phyloP scores from a whole-genome alignment of 2,888 invertebrate species.

The Imbricaverruca yamaguchii region DNA sequence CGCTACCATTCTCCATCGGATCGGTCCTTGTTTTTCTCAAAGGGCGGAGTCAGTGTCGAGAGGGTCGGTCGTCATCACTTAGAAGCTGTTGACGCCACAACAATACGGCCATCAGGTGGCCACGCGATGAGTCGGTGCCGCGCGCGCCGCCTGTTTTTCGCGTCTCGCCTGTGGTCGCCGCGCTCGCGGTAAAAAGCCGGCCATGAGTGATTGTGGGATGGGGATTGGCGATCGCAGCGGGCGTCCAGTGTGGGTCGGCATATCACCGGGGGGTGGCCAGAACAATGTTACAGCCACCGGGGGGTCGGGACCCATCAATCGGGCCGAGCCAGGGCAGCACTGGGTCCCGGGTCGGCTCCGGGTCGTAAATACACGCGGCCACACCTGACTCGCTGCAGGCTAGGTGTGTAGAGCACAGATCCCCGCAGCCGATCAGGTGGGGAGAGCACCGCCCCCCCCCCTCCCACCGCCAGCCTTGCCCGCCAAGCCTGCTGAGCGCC shows the following conservation, averaged over 20 bases:
- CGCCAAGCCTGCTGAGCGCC: not conserved
- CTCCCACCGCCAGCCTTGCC: not conserved
- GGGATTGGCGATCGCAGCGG: constrained; percentile 20
- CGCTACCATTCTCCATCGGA: not conserved
- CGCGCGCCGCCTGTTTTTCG: constrained; percentile 9
- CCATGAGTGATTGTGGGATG: constrained; percentile 22
- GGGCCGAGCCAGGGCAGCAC: not conserved
- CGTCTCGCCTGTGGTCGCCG: not conserved
- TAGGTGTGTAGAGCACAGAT: not conserved
- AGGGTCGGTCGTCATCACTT: constrained; percentile 3
- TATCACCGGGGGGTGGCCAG: not conserved
- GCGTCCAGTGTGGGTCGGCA: not conserved
- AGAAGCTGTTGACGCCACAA: constrained; percentile 13
- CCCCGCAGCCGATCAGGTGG: not conserved
- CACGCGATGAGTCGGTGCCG: not conserved
- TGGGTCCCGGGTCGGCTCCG: not conserved
- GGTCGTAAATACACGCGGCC: not conserved
- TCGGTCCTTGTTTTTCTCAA: constrained; percentile 17
- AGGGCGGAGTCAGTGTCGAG: not conserved
- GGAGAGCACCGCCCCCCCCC: not conserved
- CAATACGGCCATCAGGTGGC: constrained; percentile 1
- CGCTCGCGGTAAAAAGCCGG: constrained; percentile 17
- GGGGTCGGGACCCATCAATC: constrained; percentile 16
- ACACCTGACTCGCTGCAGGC: not conserved
- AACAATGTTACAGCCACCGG: constrained; percentile 21